A percentile compares a stretch with the other conserved stretches of the same genome.
Conservation (phyloP, 2,888 invertebrate genomes). For the Abscondita cerata region DNA sequence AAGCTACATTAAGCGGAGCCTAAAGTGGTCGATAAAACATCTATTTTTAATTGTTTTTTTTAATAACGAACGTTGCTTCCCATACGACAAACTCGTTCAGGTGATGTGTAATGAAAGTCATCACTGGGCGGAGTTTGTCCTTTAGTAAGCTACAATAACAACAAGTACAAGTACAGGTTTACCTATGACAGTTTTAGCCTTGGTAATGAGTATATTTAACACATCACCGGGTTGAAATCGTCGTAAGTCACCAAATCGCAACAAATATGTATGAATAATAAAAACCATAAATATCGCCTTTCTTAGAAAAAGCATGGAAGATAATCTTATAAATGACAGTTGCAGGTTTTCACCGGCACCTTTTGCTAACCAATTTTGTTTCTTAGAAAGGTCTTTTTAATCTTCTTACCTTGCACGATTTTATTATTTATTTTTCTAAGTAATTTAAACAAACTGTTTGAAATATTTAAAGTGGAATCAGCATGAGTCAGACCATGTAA, state of each 20-base stretch:
- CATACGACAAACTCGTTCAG: background rate
- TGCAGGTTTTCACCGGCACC: too few relatives aligned
- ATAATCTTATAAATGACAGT: too few relatives aligned
- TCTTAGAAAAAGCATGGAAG: too few relatives aligned
- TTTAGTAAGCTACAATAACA: background rate
- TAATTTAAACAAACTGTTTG: too few relatives aligned
- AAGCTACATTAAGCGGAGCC: conserved; percentile 8
- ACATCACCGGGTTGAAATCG: conserved; percentile 53
- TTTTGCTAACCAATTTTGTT: too few relatives aligned
- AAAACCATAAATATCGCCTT: background rate
- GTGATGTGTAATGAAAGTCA: conserved; percentile 1
- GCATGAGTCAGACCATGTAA: too few relatives aligned
- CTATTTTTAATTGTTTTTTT: too few relatives aligned
- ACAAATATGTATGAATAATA: background rate
- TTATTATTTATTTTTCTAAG: too few relatives aligned
- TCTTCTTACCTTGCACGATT: too few relatives aligned
- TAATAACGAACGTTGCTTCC: background rate
- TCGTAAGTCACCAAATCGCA: conserved; percentile 40
- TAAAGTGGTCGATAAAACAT: background rate
- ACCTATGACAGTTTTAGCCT: conserved; percentile 43
- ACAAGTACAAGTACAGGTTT: background rate
- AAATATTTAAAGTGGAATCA: too few relatives aligned
- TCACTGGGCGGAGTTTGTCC: conserved; percentile 15
- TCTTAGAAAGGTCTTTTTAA: too few relatives aligned
- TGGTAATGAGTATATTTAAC: conserved; percentile 37